Base-by-base conservation (phyloP, 1,140 invertebrate genomes). In the Delia radicum region DNA sequence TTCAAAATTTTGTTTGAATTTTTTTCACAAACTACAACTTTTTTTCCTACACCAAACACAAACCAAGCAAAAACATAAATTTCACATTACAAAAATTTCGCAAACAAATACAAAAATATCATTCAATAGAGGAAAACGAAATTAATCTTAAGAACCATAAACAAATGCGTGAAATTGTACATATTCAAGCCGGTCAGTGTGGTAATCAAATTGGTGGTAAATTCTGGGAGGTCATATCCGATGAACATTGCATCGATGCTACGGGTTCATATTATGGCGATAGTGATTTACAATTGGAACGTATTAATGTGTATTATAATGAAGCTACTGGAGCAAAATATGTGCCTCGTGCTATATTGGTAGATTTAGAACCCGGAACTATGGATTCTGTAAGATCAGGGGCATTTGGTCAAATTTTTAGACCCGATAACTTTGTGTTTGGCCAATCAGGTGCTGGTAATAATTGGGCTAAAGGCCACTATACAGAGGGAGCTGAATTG, bases 221-320 rank as follows among this genome's bases (percentile, higher is more conserved):
- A 87, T 91, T 91, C 81, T 91, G 90, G 90, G 90, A 91, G 84
- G 91, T 95, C 0, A 96, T 96, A 78, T 95, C 94, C 71, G 95
- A 96, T 82, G 95, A 96, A 86, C 95, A 96, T 87, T 94, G 95
- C 77, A 95, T 96, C 80, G 94, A 96, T 87, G 94, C 94, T 67
- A 94, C 93, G 76, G 95, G 95, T 31, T 91, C 93, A n/a, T 96
- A 95, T 84, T 91, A 94, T 79, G 95, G 94, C 8, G 94, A 96
- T 83, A 93, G 93, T 69, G 94, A 95, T 82, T 89, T 96, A 62
- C 95, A 97, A 83, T 84, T 97, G 76, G 95, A 97, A 85, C 89
- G 95, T 79, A 96, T 97, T 79, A 96, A 96, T 86, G 95, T 97
- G 3, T 97, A 96, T 87, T 97, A 95, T 88, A 96, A 96, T 87